Percentiles rank a stretch among this genome's conserved stretches.
Conservation (phyloP, 2,888 invertebrate species). For the Dryobota labecula region DNA sequence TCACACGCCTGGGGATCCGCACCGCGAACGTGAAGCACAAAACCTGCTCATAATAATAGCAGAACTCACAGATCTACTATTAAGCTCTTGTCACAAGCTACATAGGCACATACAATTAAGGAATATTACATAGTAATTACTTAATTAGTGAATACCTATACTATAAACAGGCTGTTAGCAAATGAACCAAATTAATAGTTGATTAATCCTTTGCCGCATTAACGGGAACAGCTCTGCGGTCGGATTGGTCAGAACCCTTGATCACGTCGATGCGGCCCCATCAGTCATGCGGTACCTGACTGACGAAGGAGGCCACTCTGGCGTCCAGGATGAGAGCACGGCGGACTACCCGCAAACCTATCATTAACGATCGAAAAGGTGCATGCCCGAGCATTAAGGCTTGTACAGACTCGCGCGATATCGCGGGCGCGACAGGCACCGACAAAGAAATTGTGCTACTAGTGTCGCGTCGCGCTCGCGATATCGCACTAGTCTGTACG, state of each 20-base stretch:
- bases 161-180: conserved; percentile 47
- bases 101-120: conserved; percentile 26
- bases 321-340: conserved; percentile 34
- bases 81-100: conserved; percentile 3
- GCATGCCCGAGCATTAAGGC: conserved; percentile 4
- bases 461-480: too few species aligned
- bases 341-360: conserved; percentile 40
- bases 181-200: conserved; percentile 74
- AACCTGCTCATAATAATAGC: conserved; percentile 15
- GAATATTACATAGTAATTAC: conserved; percentile 49
- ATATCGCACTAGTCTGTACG: too few species aligned
- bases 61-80: conserved; percentile 7
- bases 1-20: conserved; percentile 21
- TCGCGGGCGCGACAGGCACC: too few species aligned
- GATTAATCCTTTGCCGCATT: conserved; percentile 71
- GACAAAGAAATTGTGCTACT: too few species aligned
- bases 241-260: conserved; percentile 68
- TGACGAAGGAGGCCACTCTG: conserved; percentile 51
- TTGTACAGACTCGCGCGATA: too few species aligned
- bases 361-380: conserved; percentile 22
- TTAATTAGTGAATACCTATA: conserved; percentile 58
- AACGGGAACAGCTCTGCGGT: conserved; percentile 59
- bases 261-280: conserved; percentile 73
- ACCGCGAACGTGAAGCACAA: conserved; percentile 12
- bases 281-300: conserved; percentile 72